Percentiles rank a stretch among this genome's conserved stretches.
Evolutionary conservation across 2,888 invertebrate species (phyloP).

Genomic region (Callyntrura guangdongensis): DNA sequence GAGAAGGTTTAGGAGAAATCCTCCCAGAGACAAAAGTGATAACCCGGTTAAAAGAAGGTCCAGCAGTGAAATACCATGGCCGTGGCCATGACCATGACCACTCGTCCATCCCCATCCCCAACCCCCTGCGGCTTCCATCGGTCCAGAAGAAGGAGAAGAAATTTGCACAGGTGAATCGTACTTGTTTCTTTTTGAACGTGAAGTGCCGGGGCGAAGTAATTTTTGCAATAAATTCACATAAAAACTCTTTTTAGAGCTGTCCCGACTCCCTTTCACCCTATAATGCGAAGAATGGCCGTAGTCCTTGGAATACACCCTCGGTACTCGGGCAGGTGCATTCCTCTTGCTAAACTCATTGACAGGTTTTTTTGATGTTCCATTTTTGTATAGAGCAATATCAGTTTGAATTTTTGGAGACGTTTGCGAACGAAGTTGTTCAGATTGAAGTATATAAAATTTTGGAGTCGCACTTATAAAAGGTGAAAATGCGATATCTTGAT

Average conservation of each 20-base stretch:
- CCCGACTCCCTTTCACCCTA: constrained; percentile 50
- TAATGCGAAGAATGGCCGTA: constrained; percentile 70
- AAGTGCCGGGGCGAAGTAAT: constrained; percentile 32
- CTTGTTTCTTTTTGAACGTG: constrained; percentile 16
- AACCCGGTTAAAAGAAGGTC: constrained; percentile 71
- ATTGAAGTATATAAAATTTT: neutral
- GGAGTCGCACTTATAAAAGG: constrained; percentile 41
- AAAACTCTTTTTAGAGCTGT: constrained; percentile 20
- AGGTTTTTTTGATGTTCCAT: too few species aligned
- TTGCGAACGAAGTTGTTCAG: neutral
- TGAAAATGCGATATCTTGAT: constrained; percentile 32
- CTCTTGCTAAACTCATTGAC: neutral
- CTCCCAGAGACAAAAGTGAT: constrained; percentile 75
- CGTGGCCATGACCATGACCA: constrained; percentile 48
- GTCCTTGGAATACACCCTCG: constrained; percentile 56
- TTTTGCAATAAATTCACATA: constrained; percentile 53
- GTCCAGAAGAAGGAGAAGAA: neutral
- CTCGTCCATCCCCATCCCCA: constrained; percentile 68
- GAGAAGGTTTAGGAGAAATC: constrained; percentile 77
- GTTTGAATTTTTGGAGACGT: constrained; percentile 21
- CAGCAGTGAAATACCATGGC: constrained; percentile 42
- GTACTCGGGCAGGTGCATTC: constrained; percentile 54
- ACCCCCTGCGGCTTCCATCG: constrained; percentile 47
- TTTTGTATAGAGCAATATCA: neutral
- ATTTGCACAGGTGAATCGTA: constrained; percentile 23